phyloP scores from a whole-genome alignment of 2,888 invertebrate genomes.

The Catocala sponsa region DNA sequence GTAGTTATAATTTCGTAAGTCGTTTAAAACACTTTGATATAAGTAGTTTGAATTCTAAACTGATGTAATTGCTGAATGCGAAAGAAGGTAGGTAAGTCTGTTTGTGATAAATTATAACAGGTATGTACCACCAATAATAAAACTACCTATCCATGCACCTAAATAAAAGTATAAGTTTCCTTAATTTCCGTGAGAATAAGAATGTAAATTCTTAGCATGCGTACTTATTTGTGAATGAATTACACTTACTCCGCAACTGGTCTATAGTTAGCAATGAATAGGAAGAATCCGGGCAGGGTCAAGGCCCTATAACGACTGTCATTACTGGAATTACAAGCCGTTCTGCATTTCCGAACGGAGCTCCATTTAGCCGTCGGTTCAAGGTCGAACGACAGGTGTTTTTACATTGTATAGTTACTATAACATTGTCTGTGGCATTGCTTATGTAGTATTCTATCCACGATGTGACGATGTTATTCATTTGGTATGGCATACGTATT shows the following conservation, averaged over 20 bases:
- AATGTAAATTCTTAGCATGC: no score
- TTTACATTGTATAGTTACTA: conserved; percentile 13
- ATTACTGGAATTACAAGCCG: conserved; percentile 37
- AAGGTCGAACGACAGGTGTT: conserved; percentile 51
- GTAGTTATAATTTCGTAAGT: no score
- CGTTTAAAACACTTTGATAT: no score
- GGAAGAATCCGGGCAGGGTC: conserved; percentile 17
- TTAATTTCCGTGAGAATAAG: no score
- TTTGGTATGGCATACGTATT: not conserved
- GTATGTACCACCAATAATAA: no score
- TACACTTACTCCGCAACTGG: not conserved
- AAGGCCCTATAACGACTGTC: conserved; percentile 36
- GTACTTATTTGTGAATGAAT: no score
- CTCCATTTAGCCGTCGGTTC: conserved; percentile 36
- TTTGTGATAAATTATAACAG: no score
- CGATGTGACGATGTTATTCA: not conserved
- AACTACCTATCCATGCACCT: no score
- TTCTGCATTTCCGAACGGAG: conserved; percentile 48
- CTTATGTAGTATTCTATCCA: conserved; percentile 7
- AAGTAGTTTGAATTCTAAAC: no score
- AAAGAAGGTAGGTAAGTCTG: no score
- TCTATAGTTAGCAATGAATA: conserved; percentile 2
- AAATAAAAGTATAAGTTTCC: no score
- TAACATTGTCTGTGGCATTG: not conserved
- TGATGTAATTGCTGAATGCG: no score